Conservation (phyloP, 2,888 invertebrate genomes). For the Eristalinus aeneus region DNA sequence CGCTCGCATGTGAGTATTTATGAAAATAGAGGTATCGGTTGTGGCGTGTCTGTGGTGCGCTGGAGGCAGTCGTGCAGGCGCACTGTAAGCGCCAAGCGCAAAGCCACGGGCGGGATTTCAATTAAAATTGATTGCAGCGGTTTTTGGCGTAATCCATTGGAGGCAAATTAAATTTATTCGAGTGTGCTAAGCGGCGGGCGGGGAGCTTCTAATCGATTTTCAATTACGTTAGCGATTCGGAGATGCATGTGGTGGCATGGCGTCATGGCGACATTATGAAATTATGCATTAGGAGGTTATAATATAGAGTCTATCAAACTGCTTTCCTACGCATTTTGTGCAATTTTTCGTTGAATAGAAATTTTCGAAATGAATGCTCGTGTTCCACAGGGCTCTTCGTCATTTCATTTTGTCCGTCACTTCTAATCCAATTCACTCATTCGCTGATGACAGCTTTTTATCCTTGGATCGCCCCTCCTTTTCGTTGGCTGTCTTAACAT, state of each 20-base stretch:
- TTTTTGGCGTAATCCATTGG: slow-evolving; percentile 46
- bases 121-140: slow-evolving; percentile 64
- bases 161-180: slow-evolving; percentile 50
- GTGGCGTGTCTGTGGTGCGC: slow-evolving; percentile 15
- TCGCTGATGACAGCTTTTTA: no score
- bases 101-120: slow-evolving; percentile 65
- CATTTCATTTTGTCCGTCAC: no score
- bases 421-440: no score
- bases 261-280: not conserved
- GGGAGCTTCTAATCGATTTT: not conserved
- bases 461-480: no score
- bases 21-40: slow-evolving; percentile 58
- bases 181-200: slow-evolving; percentile 1
- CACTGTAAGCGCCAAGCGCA: not conserved
- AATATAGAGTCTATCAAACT: no score
- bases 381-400: no score
- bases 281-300: not conserved
- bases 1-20: slow-evolving; percentile 57
- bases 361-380: no score
- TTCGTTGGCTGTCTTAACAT: no score
- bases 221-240: not conserved
- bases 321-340: no score
- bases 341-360: no score
- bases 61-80: not conserved
- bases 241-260: not conserved